Evolutionary conservation across 2,113 vertebrate genomes (phyloP), one percentile per base, ranked within the genome.

Genomic region (Cromileptes altivelis): DNA sequence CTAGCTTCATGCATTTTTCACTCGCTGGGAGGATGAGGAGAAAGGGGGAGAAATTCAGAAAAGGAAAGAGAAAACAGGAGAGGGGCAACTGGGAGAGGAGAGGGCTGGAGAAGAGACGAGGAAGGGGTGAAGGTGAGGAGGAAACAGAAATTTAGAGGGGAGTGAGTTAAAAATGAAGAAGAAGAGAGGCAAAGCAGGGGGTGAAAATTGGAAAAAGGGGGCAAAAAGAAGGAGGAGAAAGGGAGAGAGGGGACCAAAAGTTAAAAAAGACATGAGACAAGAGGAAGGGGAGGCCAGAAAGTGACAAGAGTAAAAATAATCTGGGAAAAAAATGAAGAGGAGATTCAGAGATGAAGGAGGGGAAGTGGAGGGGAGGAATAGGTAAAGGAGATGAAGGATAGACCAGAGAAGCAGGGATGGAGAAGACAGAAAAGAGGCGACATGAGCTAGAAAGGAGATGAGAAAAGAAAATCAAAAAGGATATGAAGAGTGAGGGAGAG

Each of bases 1-100:
- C 78, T 83, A 83, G 77, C 71, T 91, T 91, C 90, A 93, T 92
- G 87, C 90, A 93, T 93, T 92, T 94, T 91, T 93, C 92, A 92
- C 85, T 86, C 6, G 21, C 85, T 86, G 80, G 73, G 85, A 89
- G 67, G 52, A 85, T 0, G 37, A 69, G 68, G 75, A 56, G 60
- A 84, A 50, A 70, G 45, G 52, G 67, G 50, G 63, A 64, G 69
- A 65, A 63, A 57, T 75, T 75, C 21, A 12, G 56, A 60, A 27
- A n/a, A 80, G 13, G 74, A 55, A 21, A 69, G n/a, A 68, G 63
- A 68, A 68, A 76, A 76, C 17, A 70, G 47, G 49, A 85, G 27
- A 78, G 19, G 58, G 63, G 75, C 17, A 67, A 70, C 25, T 67
- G 76, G 70, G 40, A 71, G n/a, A 77, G 47, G 25, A 80, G 23